phyloP scores from a whole-genome alignment of 2,888 invertebrate species.

The Oscheius sp. region DNA sequence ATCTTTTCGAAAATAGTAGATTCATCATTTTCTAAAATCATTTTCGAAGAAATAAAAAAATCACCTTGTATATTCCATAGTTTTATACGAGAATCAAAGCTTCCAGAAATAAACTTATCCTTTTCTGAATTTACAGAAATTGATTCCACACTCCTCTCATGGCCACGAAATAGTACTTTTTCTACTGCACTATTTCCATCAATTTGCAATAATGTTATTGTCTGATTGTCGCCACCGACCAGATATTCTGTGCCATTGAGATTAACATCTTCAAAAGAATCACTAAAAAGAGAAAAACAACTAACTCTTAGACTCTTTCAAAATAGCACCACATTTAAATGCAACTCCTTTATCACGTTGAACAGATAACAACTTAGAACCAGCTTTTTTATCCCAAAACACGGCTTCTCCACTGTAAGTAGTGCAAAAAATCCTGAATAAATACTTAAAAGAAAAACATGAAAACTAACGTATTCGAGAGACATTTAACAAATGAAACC shows the following conservation, averaged over 20 bases:
- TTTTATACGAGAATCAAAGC: constrained; percentile 73
- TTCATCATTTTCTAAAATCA: constrained; percentile 39
- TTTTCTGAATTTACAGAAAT: constrained; percentile 81
- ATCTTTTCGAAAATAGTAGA: constrained; percentile 44
- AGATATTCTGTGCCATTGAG: constrained; percentile 30
- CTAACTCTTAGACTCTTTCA: constrained; percentile 14
- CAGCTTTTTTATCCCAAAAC: constrained; percentile 56
- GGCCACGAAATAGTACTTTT: constrained; percentile 79
- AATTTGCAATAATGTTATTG: constrained; percentile 46
- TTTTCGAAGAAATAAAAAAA: not conserved
- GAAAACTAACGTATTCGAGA: too few species aligned
- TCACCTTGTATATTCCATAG: constrained; percentile 71
- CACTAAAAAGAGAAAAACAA: too few species aligned
- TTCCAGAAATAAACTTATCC: constrained; percentile 72
- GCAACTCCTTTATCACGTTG: constrained; percentile 25
- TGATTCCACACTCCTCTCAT: constrained; percentile 89
- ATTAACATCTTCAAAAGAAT: not conserved
- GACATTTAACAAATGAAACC: constrained; percentile 85
- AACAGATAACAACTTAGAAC: constrained; percentile 1
- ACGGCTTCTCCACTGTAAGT: constrained; percentile 63
- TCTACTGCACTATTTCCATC: not conserved
- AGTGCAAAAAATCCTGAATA: constrained; percentile 62
- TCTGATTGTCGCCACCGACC: constrained; percentile 61
- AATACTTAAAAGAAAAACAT: too few species aligned
- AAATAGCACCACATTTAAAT: constrained; percentile 43